A percentile compares a stretch with the other conserved stretches of the same genome.
These are phyloP conservation scores for Mimumesa dahlbomi DNA, from an alignment of 2,888 invertebrate genomes.

Conservation along the genomic window DNA sequence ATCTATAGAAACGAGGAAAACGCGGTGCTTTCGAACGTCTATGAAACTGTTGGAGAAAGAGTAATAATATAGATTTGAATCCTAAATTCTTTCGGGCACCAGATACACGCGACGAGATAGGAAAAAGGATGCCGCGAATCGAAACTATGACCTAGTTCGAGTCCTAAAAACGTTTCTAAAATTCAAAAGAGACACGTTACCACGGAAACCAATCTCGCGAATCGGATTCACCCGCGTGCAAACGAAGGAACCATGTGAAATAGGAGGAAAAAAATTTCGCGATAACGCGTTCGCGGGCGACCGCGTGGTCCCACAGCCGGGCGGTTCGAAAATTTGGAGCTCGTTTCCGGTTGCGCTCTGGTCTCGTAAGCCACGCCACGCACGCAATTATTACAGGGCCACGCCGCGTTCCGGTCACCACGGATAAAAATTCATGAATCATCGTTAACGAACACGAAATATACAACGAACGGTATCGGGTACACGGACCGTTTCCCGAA, in stretches of 20 bases:
- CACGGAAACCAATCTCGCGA: neutral
- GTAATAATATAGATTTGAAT: neutral
- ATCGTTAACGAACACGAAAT: too few species aligned
- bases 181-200: neutral
- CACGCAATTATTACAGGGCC: constrained; percentile 40
- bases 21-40: too few species aligned
- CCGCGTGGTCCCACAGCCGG: constrained; percentile 26
- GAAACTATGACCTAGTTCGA: too few species aligned
- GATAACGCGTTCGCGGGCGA: constrained; percentile 11
- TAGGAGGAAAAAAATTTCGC: neutral
- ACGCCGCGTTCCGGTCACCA: too few species aligned
- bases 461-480: too few species aligned
- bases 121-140: too few species aligned
- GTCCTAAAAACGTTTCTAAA: neutral
- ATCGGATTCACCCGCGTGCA: neutral
- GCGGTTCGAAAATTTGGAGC: constrained; percentile 10
- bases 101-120: too few species aligned
- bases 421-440: too few species aligned
- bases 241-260: neutral
- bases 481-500: constrained; percentile 14
- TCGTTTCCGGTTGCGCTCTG: constrained; percentile 33
- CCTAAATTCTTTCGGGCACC: neutral
- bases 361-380: constrained; percentile 50
- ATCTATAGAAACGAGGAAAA: too few species aligned
- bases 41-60: neutral